Evolutionary conservation across 2,113 vertebrate species (phyloP).

Genomic region (Hepsetus odoe): DNA sequence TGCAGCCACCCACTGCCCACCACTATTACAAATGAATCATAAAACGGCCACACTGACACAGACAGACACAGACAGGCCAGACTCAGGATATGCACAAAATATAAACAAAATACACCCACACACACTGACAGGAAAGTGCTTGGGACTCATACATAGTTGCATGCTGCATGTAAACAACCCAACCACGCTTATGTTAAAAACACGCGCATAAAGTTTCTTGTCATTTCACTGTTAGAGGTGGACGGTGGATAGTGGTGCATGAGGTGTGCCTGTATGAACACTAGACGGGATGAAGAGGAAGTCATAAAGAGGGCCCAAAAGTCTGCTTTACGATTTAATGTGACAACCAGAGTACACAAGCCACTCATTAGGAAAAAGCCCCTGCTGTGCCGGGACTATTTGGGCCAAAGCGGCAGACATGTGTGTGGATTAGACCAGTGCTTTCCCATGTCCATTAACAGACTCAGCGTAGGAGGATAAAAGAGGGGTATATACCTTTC

Average conservation of each 20-base stretch:
- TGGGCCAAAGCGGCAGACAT: slow-evolving; percentile 24
- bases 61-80: slow-evolving; percentile 12
- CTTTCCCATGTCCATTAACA: slow-evolving; percentile 1
- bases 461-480: background rate
- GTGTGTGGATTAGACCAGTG: background rate
- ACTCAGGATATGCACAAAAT: background rate
- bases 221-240: background rate
- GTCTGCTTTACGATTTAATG: slow-evolving; percentile 50
- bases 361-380: slow-evolving; percentile 24
- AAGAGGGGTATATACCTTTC: background rate
- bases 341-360: slow-evolving; percentile 26
- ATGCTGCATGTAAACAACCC: slow-evolving; percentile 14
- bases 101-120: slow-evolving; percentile 7
- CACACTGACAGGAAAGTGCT: slow-evolving; percentile 8
- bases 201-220: background rate
- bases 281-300: slow-evolving; percentile 33
- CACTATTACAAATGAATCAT: slow-evolving; percentile 20
- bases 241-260: background rate
- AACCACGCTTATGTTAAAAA: background rate
- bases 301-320: slow-evolving; percentile 43
- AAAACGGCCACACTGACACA: slow-evolving; percentile 2
- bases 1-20: background rate
- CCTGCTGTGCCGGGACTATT: slow-evolving; percentile 31
- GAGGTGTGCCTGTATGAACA: slow-evolving; percentile 4
- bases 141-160: background rate